Evolutionary conservation across 2,797 vertebrate species (phyloP).

Genomic region (Eospalax fontanierii): DNA sequence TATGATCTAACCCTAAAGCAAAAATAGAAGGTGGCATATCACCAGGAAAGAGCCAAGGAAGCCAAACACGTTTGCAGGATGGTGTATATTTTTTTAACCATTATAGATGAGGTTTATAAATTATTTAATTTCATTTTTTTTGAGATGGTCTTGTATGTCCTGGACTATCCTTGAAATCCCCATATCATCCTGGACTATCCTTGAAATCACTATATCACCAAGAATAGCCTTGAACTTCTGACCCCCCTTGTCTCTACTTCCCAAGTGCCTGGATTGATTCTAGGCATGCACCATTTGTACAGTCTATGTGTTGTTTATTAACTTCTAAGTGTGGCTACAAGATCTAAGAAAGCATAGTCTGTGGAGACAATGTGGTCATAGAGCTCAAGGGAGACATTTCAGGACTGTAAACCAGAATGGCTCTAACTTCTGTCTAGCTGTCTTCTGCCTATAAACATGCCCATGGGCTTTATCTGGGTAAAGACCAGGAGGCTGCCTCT

Average conservation of each 20-base stretch:
- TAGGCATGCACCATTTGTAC: too few relatives aligned
- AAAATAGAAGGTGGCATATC: not conserved
- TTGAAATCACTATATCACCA: too few relatives aligned
- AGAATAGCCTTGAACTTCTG: too few relatives aligned
- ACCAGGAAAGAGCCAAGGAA: constrained; percentile 23
- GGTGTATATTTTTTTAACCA: constrained; percentile 4
- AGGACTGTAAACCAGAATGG: not conserved
- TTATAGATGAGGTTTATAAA: not conserved
- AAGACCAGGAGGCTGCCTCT: not conserved
- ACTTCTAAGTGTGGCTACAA: constrained; percentile 41
- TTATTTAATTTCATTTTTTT: too few relatives aligned
- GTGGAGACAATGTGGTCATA: not conserved
- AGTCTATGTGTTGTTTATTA: not conserved
- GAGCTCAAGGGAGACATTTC: not conserved
- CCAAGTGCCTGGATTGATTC: too few relatives aligned
- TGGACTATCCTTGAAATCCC: too few relatives aligned
- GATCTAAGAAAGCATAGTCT: constrained; percentile 30
- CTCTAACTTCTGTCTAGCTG: not conserved
- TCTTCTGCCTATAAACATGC: not conserved
- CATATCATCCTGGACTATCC: too few relatives aligned
- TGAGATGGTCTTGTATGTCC: too few relatives aligned
- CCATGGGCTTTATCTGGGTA: not conserved
- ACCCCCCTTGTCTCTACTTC: too few relatives aligned
- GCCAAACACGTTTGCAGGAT: not conserved
- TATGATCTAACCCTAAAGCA: constrained; percentile 32